A percentile compares a stretch with the other conserved stretches of the same genome.
These are phyloP conservation scores for Zaprionus gabonicus DNA, from an alignment of 1,140 invertebrate genomes.

Conservation along the genomic window DNA sequence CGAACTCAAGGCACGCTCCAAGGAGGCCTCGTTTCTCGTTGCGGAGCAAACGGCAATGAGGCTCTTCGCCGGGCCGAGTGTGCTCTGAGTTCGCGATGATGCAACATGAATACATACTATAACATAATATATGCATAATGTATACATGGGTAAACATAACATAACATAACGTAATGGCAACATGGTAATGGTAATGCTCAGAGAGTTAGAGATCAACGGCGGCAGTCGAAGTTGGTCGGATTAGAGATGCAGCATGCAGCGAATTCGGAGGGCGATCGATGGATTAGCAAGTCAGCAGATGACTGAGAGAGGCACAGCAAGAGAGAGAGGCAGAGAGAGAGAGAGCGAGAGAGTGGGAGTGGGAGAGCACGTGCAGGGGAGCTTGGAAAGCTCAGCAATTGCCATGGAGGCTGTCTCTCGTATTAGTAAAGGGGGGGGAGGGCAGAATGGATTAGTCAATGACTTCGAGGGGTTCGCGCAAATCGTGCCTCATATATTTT, in stretches of 20 bases:
- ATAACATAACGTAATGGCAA: conserved; percentile 10
- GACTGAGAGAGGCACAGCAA: background rate
- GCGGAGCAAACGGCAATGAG: too few relatives aligned
- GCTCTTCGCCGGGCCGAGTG: background rate
- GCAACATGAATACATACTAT: conserved; percentile 7
- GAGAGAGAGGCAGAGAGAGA: background rate
- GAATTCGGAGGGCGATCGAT: background rate
- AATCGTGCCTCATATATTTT: background rate
- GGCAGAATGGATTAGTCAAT: conserved; percentile 36
- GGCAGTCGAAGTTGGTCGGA: conserved; percentile 8
- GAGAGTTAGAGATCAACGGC: background rate
- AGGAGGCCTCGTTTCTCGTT: background rate
- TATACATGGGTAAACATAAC: conserved; percentile 18
- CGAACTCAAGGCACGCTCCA: conserved; percentile 21
- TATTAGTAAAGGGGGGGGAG: conserved; percentile 26
- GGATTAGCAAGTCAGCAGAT: background rate
- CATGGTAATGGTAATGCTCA: background rate
- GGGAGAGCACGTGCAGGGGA: conserved; percentile 7
- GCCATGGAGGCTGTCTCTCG: conserved; percentile 9
- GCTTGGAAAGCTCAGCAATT: conserved; percentile 44
- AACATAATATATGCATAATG: background rate
- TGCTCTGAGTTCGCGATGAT: conserved; percentile 19
- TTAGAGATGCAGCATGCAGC: conserved; percentile 46
- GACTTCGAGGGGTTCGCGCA: conserved; percentile 1
- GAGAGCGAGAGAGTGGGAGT: background rate